These are phyloP conservation scores for Rattus rattus DNA, from an alignment of 2,113 vertebrate species.

Conservation along the genomic window DNA sequence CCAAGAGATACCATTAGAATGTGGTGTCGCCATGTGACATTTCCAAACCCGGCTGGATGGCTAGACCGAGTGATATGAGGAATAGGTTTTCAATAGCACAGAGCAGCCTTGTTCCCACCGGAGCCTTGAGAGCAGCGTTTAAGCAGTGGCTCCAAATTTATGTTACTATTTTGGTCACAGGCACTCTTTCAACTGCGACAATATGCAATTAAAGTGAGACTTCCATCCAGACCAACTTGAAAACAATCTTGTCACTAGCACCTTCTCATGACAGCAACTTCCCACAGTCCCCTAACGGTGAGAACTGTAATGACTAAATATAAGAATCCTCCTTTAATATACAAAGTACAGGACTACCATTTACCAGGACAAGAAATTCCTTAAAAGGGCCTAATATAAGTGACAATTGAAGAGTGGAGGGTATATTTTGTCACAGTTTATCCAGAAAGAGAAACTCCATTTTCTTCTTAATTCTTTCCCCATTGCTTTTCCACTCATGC, in stretches of 20 bases:
- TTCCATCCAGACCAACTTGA: slow-evolving; percentile 72
- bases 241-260: slow-evolving; percentile 78
- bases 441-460: background rate
- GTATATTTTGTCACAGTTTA: background rate
- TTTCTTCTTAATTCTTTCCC: slow-evolving; percentile 20
- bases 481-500: background rate
- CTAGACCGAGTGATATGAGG: slow-evolving; percentile 79
- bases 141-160: slow-evolving; percentile 80
- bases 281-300: slow-evolving; percentile 62
- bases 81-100: slow-evolving; percentile 80
- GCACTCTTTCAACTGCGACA: slow-evolving; percentile 77
- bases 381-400: background rate
- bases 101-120: slow-evolving; percentile 77
- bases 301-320: slow-evolving; percentile 54
- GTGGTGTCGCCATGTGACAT: slow-evolving; percentile 78
- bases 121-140: slow-evolving; percentile 78
- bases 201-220: slow-evolving; percentile 83
- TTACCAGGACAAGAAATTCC: slow-evolving; percentile 26
- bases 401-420: background rate
- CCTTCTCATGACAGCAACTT: slow-evolving; percentile 69
- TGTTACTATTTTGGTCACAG: slow-evolving; percentile 83
- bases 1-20: slow-evolving; percentile 85
- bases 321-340: slow-evolving; percentile 39
- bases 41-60: slow-evolving; percentile 78
- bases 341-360: background rate